Evolutionary conservation across 2,888 invertebrate species (phyloP).

Genomic region (Tipula unca): DNA sequence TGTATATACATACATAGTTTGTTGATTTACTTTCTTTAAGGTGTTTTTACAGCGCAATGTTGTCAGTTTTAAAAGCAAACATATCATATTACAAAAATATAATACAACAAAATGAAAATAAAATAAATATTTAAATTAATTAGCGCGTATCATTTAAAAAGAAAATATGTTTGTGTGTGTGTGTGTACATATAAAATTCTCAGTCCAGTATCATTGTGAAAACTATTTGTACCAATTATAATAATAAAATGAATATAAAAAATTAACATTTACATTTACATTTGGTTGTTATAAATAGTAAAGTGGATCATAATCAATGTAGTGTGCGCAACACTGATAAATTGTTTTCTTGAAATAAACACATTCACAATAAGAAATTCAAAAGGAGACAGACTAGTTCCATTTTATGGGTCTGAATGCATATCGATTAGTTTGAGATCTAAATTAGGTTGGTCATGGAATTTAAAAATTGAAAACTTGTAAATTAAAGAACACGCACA

Average conservation of each 20-base stretch:
- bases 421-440: no score
- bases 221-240: background rate
- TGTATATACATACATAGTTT: background rate
- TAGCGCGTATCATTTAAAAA: background rate
- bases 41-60: background rate
- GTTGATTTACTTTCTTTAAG: slow-evolving; percentile 3
- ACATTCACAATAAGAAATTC: no score
- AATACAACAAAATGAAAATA: background rate
- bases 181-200: background rate
- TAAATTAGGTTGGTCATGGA: no score
- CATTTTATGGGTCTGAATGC: no score
- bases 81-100: background rate
- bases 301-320: no score
- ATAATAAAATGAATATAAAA: background rate
- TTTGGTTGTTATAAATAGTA: background rate
- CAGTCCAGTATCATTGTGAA: background rate
- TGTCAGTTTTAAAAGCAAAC: background rate
- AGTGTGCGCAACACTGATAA: no score
- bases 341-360: no score
- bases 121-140: background rate
- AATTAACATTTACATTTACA: background rate
- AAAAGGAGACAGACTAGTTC: no score
- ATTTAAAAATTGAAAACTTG: no score
- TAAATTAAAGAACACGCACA: no score
- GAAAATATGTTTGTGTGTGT: background rate